Conservation (phyloP, 2,888 invertebrate genomes). For the Calameuta pallipes region DNA sequence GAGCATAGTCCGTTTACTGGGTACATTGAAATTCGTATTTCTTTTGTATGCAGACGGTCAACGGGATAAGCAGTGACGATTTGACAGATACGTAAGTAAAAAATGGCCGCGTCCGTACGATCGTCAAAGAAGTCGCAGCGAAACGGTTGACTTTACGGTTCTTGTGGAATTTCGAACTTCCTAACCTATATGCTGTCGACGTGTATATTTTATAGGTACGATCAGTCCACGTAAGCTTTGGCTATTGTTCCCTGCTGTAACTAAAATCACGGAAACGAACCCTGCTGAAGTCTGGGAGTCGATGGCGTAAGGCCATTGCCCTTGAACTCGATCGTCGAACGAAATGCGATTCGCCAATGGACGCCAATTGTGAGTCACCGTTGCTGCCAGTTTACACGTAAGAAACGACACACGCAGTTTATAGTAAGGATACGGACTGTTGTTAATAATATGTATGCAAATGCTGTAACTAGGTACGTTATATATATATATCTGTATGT, state of each 20-base stretch:
- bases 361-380: neutral
- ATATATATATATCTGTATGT: neutral
- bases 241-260: neutral
- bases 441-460: neutral
- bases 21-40: too few species aligned
- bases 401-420: neutral
- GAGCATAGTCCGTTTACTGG: too few species aligned
- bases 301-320: slow-evolving; percentile 9
- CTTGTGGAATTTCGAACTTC: neutral
- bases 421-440: neutral
- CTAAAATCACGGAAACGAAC: neutral
- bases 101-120: neutral
- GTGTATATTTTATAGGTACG: neutral
- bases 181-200: neutral
- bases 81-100: neutral
- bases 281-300: neutral
- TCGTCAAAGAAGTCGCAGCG: neutral
- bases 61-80: neutral
- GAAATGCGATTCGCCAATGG: slow-evolving; percentile 3
- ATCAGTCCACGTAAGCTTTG: neutral
- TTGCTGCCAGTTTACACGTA: neutral
- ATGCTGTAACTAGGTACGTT: neutral
- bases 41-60: neutral
- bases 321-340: slow-evolving; percentile 23
- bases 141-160: neutral